phyloP scores from a whole-genome alignment of 1,140 invertebrate genomes.

The Caenorhabditis latens region DNA sequence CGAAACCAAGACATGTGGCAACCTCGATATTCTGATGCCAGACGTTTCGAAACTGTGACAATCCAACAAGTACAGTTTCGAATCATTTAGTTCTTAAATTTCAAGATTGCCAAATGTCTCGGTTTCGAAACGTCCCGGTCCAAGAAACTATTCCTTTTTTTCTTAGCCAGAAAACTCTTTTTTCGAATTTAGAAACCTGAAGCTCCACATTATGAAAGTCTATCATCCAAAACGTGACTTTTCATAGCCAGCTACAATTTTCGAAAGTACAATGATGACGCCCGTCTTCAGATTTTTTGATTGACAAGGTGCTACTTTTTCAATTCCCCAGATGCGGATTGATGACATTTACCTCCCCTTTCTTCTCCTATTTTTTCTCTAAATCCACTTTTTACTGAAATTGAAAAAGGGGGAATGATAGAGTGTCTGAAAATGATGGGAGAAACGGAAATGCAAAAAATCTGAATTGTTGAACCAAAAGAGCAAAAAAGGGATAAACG shows the following conservation, averaged over 20 bases:
- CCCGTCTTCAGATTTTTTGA: background rate
- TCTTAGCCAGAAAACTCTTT: no score
- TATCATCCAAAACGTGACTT: background rate
- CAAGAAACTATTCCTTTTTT: no score
- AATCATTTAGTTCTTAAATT: no score
- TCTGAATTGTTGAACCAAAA: background rate
- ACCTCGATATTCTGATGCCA: no score
- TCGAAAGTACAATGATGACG: background rate
- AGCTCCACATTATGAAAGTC: no score
- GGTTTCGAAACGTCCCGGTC: no score
- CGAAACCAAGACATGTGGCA: no score
- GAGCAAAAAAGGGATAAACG: constrained; percentile 2
- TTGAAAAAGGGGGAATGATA: background rate
- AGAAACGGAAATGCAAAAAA: background rate
- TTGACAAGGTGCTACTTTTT: constrained; percentile 33
- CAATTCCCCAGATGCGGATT: constrained; percentile 12
- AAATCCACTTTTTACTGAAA: background rate
- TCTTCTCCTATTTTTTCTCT: background rate
- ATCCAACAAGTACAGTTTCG: no score
- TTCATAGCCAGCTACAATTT: background rate
- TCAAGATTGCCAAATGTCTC: no score
- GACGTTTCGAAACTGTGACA: no score
- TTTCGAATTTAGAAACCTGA: no score
- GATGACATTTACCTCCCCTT: constrained; percentile 17
- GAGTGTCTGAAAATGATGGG: background rate